Percentiles rank a stretch among this genome's conserved stretches.
Conservation (phyloP, 2,113 vertebrate genomes). For the Chlorodrepanis virens region DNA sequence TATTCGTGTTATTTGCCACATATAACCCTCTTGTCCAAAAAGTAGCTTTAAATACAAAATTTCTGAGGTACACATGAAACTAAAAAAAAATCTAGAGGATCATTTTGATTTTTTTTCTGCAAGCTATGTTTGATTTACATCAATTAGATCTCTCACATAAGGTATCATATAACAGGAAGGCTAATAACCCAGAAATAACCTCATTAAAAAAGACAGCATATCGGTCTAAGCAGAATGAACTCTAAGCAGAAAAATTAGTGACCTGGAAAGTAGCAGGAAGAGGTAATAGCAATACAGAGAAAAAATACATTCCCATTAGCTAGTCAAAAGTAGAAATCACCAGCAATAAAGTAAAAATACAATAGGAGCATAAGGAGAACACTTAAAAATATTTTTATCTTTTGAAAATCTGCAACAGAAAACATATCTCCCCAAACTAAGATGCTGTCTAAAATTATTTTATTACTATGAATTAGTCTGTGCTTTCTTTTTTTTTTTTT, state of each 20-base stretch:
- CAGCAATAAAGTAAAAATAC: slow-evolving; percentile 64
- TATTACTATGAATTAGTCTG: neutral
- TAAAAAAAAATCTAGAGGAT: slow-evolving; percentile 71
- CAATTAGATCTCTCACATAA: slow-evolving; percentile 93
- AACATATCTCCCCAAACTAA: slow-evolving; percentile 16
- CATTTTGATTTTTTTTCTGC: slow-evolving; percentile 82
- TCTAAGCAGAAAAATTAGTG: slow-evolving; percentile 98
- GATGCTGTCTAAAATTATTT: neutral
- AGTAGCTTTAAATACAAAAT: slow-evolving; percentile 65
- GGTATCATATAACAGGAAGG: slow-evolving; percentile 93
- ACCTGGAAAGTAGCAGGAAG: slow-evolving; percentile 96
- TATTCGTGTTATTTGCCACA: slow-evolving; percentile 78
- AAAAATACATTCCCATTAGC: slow-evolving; percentile 81
- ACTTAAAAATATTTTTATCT: slow-evolving; percentile 61
- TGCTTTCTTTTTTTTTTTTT: neutral
- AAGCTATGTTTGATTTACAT: slow-evolving; percentile 96
- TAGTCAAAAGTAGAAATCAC: slow-evolving; percentile 76
- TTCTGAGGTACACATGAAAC: slow-evolving; percentile 50
- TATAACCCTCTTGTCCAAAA: slow-evolving; percentile 64
- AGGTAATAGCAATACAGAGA: slow-evolving; percentile 86
- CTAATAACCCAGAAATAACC: slow-evolving; percentile 99
- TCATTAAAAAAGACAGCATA: slow-evolving; percentile 98
- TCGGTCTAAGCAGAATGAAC: slow-evolving; percentile 98
- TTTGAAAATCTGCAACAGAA: slow-evolving; percentile 36
- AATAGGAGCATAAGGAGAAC: slow-evolving; percentile 41